Conservation (phyloP, 2,113 vertebrate species). For the Erythrocebus patas region DNA sequence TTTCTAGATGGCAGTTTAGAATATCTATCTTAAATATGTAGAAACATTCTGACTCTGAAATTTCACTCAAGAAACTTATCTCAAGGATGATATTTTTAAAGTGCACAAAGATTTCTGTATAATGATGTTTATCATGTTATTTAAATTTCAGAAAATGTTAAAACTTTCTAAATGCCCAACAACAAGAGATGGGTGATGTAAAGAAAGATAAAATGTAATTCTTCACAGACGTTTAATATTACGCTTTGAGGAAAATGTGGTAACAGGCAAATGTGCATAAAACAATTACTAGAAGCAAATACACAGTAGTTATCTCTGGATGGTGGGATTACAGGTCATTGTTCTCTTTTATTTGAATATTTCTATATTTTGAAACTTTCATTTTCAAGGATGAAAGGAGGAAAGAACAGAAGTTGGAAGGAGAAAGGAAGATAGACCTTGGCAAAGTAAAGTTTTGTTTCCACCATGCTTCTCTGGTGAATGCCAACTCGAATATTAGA, state of each 20-base stretch:
- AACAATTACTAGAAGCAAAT: neutral
- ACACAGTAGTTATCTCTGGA: neutral
- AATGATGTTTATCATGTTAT: neutral
- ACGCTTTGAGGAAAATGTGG: neutral
- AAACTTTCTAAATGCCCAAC: neutral
- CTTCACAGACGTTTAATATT: slow-evolving; percentile 8
- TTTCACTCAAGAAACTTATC: slow-evolving; percentile 15
- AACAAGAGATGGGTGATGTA: neutral
- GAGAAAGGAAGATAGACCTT: neutral
- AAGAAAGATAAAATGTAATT: slow-evolving; percentile 16
- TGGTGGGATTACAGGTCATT: neutral
- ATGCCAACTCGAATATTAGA: neutral
- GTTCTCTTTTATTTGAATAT: neutral
- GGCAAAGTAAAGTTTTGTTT: neutral
- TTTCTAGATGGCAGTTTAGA: neutral
- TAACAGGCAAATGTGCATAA: neutral
- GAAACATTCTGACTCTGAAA: neutral
- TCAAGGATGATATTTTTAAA: neutral
- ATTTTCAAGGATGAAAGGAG: neutral
- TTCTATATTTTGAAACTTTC: neutral
- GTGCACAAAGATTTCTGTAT: neutral
- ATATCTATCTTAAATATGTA: neutral
- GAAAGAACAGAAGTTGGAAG: neutral
- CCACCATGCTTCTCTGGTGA: neutral
- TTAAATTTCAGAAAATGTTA: slow-evolving; percentile 25